Percentiles rank a stretch among this genome's conserved stretches.
phyloP scores from a whole-genome alignment of 1,140 invertebrate genomes.

The Drosophila jambulina region DNA sequence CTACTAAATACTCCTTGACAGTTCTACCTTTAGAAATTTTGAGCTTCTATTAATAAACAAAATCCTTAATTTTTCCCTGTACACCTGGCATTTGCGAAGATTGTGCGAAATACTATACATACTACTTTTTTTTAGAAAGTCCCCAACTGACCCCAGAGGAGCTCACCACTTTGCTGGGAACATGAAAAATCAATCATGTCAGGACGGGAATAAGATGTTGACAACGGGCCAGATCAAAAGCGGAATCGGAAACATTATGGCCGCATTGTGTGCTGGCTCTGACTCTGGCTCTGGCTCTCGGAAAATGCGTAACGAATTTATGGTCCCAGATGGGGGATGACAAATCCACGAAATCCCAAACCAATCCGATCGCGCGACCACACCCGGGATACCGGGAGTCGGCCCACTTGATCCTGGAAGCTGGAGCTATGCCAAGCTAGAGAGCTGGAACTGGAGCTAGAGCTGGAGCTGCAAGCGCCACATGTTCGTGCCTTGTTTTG shows the following conservation, averaged over 20 bases:
- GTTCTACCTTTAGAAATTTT: neutral
- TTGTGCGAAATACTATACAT: conserved; percentile 35
- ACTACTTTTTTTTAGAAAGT: conserved; percentile 69
- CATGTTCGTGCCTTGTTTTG: conserved; percentile 79
- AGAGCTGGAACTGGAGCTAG: conserved; percentile 7
- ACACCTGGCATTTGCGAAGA: conserved; percentile 12
- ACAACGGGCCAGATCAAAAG: conserved; percentile 72
- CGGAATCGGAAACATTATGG: conserved; percentile 55
- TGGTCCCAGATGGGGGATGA: conserved; percentile 64
- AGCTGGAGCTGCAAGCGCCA: conserved; percentile 52
- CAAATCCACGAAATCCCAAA: conserved; percentile 62
- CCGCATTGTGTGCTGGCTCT: conserved; percentile 49
- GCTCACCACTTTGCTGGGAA: conserved; percentile 28
- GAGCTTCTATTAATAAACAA: neutral
- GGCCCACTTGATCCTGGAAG: conserved; percentile 69
- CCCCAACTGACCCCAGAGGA: conserved; percentile 33
- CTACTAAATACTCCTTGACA: neutral
- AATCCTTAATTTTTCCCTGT: neutral
- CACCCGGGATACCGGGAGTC: conserved; percentile 54
- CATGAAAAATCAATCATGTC: conserved; percentile 80
- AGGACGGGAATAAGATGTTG: conserved; percentile 74
- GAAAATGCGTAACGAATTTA: conserved; percentile 75
- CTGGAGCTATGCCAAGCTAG: neutral
- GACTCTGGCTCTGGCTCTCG: neutral
- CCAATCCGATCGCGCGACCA: conserved; percentile 59